Conservation (phyloP, 2,888 invertebrate species). For the Nephrotoma flavescens region DNA sequence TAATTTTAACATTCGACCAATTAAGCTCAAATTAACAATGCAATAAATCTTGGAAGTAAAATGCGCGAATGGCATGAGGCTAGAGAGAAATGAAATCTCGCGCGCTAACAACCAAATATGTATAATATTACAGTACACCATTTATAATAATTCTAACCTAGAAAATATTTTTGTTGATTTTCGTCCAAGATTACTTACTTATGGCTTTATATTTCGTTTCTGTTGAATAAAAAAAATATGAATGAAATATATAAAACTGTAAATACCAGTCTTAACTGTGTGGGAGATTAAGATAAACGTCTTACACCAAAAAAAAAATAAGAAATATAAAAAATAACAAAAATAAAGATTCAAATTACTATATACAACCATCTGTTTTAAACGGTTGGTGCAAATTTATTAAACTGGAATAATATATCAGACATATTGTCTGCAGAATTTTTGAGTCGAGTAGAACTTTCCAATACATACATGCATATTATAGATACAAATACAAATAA, state of each 20-base stretch:
- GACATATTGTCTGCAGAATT: neutral
- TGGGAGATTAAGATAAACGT: neutral
- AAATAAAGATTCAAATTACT: neutral
- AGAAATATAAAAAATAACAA: neutral
- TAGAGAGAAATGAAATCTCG: neutral
- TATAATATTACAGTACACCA: neutral
- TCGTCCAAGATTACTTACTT: neutral
- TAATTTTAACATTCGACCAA: neutral
- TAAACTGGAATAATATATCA: neutral
- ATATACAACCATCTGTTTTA: neutral
- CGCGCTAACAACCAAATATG: neutral
- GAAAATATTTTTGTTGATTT: neutral
- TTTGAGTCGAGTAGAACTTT: neutral
- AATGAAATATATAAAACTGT: neutral
- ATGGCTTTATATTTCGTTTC: neutral
- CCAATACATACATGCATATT: neutral
- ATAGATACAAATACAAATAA: neutral
- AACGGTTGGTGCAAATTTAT: neutral
- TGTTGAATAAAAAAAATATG: neutral
- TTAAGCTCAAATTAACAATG: neutral
- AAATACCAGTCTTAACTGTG: neutral
- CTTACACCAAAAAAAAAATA: neutral
- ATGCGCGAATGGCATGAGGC: neutral
- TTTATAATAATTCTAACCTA: neutral
- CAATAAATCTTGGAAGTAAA: neutral